A percentile compares a stretch with the other conserved stretches of the same genome.
phyloP scores from a whole-genome alignment of 2,113 vertebrate species.

The Anguilla rostrata region DNA sequence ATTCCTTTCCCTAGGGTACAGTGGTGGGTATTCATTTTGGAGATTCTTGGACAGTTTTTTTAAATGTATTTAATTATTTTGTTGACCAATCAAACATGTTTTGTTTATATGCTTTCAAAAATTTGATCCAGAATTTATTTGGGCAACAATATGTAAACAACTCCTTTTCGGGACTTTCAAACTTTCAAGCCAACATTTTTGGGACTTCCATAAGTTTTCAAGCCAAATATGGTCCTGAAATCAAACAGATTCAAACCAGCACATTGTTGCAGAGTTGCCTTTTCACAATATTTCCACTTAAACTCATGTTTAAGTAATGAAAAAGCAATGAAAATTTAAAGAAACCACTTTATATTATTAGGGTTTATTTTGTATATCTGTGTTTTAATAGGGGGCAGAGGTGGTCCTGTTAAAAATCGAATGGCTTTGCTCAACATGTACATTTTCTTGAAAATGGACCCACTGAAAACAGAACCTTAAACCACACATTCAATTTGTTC shows the following conservation, averaged over 20 bases:
- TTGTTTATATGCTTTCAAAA: not conserved
- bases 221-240: constrained; percentile 22
- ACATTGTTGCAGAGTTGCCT: not conserved
- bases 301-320: not conserved
- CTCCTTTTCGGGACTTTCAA: not conserved
- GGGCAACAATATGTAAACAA: not conserved
- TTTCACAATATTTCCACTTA: not conserved
- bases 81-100: not conserved
- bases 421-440: not conserved
- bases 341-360: not conserved
- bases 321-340: not conserved
- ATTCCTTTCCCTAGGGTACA: not conserved
- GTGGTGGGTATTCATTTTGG: not conserved
- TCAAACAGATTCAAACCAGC: not conserved
- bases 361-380: not conserved
- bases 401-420: not conserved
- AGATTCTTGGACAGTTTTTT: not conserved
- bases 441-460: not conserved
- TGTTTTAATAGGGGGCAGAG: not conserved
- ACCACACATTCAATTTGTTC: not conserved
- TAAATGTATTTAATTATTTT: too few relatives aligned
- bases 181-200: too few relatives aligned
- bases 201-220: not conserved
- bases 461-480: not conserved
- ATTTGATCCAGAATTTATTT: not conserved